These are phyloP conservation scores for Leucophenga varia DNA, from an alignment of 1,140 invertebrate species.

Conservation along the genomic window DNA sequence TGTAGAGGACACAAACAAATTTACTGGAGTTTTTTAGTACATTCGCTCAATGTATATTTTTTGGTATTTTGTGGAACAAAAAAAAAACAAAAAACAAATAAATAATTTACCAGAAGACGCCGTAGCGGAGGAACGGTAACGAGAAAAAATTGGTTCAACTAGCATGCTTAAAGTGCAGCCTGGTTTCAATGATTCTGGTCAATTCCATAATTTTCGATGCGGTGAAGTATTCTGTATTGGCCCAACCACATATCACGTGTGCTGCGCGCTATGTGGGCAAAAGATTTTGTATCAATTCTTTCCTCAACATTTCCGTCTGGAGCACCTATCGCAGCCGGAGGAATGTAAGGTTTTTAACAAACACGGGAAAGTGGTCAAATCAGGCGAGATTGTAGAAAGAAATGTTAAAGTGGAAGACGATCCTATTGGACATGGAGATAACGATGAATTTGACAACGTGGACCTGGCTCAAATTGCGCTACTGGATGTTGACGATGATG, in stretches of 20 bases:
- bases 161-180: no score
- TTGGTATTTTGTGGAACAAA: no score
- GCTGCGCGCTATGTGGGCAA: conserved; percentile 33
- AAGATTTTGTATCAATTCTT: conserved; percentile 27
- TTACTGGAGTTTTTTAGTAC: no score
- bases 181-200: background rate
- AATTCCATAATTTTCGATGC: conserved; percentile 28
- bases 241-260: conserved; percentile 30
- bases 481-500: background rate
- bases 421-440: conserved; percentile 28
- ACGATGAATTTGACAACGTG: background rate
- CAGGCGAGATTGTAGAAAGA: conserved; percentile 1
- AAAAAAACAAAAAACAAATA: no score
- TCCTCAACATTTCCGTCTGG: conserved; percentile 30
- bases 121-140: no score
- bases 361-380: conserved; percentile 14
- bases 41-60: no score
- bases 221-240: conserved; percentile 31
- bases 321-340: conserved; percentile 17
- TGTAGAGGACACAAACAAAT: no score
- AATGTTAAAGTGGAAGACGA: conserved; percentile 20
- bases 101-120: no score
- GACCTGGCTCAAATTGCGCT: conserved; percentile 15
- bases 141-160: conserved; percentile 9
- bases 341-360: conserved; percentile 8